phyloP scores from a whole-genome alignment of 2,113 vertebrate genomes.

The Pteruthius melanotis region DNA sequence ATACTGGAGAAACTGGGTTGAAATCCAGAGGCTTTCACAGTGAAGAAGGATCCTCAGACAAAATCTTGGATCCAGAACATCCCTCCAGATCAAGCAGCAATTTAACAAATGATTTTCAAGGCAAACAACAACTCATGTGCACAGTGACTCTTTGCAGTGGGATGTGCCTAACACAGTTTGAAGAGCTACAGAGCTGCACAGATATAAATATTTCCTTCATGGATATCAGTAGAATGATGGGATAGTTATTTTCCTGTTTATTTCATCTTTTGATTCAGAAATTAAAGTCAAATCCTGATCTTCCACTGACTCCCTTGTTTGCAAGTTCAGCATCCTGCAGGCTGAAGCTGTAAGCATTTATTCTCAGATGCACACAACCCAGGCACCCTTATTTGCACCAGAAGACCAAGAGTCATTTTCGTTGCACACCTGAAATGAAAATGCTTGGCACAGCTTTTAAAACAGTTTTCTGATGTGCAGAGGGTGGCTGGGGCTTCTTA shows the following conservation, averaged over 20 bases:
- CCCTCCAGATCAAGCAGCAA: neutral
- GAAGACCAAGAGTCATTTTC: neutral
- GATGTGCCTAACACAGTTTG: fast-evolving
- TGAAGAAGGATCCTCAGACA: neutral
- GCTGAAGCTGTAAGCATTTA: neutral
- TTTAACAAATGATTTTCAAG: neutral
- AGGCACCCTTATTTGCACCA: neutral
- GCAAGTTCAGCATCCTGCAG: neutral
- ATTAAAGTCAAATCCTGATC: neutral
- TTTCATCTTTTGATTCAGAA: neutral
- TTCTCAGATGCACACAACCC: neutral
- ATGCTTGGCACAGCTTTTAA: neutral
- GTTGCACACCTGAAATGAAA: fast-evolving
- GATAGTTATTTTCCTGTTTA: neutral
- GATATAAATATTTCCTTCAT: fast-evolving
- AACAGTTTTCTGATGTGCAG: neutral
- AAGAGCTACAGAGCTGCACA: fast-evolving
- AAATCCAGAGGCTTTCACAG: neutral
- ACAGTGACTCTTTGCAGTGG: neutral
- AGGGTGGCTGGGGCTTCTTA: neutral
- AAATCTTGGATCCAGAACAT: neutral
- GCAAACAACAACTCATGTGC: neutral
- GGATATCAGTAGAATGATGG: neutral
- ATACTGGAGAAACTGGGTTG: neutral
- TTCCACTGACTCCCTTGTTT: neutral